Percentiles rank a stretch among this genome's conserved stretches.
phyloP scores from a whole-genome alignment of 2,888 invertebrate species.

The Meandrusa payeni region DNA sequence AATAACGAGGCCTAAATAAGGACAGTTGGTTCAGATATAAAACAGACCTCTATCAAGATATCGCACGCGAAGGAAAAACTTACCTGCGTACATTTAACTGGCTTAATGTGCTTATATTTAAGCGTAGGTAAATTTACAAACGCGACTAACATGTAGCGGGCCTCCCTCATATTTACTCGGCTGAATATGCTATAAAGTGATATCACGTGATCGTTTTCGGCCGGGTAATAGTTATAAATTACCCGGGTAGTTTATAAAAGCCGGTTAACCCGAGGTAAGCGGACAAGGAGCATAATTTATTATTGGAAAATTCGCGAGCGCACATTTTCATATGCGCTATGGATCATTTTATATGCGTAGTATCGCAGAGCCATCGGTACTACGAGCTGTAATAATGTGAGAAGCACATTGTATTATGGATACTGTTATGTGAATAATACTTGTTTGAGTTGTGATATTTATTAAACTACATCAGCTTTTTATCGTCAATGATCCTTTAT shows the following conservation, averaged over 20 bases:
- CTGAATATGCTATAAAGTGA: conserved; percentile 78
- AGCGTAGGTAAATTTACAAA: conserved; percentile 39
- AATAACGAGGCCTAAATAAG: background rate
- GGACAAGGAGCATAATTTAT: conserved; percentile 78
- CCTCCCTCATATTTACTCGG: conserved; percentile 73
- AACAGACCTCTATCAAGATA: conserved; percentile 24
- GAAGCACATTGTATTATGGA: conserved; percentile 5
- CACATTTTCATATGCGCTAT: conserved; percentile 65
- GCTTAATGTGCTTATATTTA: conserved; percentile 22
- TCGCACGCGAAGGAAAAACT: conserved; percentile 24
- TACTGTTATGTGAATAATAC: background rate
- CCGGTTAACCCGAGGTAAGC: conserved; percentile 80
- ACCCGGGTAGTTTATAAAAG: conserved; percentile 80
- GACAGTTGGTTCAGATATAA: conserved; percentile 8
- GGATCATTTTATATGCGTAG: conserved; percentile 47
- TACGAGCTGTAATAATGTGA: conserved; percentile 14
- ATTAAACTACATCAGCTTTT: too few species aligned
- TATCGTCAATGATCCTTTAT: too few species aligned
- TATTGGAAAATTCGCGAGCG: conserved; percentile 73
- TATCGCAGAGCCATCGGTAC: conserved; percentile 20
- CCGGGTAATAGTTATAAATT: conserved; percentile 80
- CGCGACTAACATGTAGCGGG: conserved; percentile 51
- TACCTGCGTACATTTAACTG: conserved; percentile 6
- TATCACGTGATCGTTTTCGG: conserved; percentile 78
- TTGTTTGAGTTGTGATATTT: too few species aligned